Base-by-base conservation (phyloP, 2,113 vertebrate genomes). In the Strigops habroptila region DNA sequence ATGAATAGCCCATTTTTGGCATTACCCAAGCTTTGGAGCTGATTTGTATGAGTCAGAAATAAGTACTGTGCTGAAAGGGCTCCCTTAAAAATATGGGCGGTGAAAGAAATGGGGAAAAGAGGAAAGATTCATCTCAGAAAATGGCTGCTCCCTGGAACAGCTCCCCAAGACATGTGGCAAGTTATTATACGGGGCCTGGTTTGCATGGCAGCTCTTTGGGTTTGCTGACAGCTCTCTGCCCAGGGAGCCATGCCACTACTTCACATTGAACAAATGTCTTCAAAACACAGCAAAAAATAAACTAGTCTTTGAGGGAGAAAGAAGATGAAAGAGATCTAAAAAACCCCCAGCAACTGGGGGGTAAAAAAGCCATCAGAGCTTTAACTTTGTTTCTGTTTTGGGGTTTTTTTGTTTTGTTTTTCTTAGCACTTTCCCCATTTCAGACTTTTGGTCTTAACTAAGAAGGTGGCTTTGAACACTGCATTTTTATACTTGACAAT, bases 31-130 rank as follows among this genome's bases (percentile, higher is more conserved):
- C 69, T 83, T 84, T 95, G 96, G 85, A 96, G 82, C 74, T 84
- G 69, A 90, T 97, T 82, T 94, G 77, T 79, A 89, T 97, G 88
- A 96, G 70, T 96, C 95, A 97, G 95, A 97, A 97, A 94, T 96
- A 81, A 91, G 79, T 80, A 43, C 87, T 92, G 87, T 89, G 37
- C 76, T 68, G 81, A 93, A 93, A 95, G 68, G 86, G 49, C 78
- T 86, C 78, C 41, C 75, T 37, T 91, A 75, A 80, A 91, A 91
- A 79, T 39, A 14, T 7, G 41, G 69, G 68, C 0, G 6, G 51
- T 46, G 57, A 89, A 92, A 87, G 70, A 65, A 86, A 51, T 46
- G 63, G 74, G 69, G 63, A 55, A 68, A 77, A 24, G 62, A 79
- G 19, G 46, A 67, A 80, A 55, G 18, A 44, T 53, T 70, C 14